Conservation (phyloP, 2,888 invertebrate species). For the Pasiphila rectangulata region DNA sequence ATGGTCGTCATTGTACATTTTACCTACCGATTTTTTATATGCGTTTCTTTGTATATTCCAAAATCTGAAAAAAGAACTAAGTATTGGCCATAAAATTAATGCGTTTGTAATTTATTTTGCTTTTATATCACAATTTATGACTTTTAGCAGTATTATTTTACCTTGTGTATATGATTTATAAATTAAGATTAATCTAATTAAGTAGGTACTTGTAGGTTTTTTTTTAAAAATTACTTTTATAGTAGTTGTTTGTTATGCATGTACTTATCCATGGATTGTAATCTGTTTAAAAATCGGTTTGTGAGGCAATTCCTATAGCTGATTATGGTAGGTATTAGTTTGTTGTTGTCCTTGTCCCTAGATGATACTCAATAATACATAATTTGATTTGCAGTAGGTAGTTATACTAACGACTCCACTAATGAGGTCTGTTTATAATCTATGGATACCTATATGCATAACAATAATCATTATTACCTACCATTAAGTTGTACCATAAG, state of each 20-base stretch:
- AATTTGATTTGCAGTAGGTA: not conserved
- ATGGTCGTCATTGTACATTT: not conserved
- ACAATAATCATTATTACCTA: slow-evolving; percentile 7
- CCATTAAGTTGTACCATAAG: too few relatives aligned
- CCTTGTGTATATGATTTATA: slow-evolving; percentile 46
- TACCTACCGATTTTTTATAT: not conserved
- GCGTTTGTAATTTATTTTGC: slow-evolving; percentile 21
- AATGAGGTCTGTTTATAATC: slow-evolving; percentile 2
- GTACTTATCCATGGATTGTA: slow-evolving; percentile 6
- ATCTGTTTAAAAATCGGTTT: not conserved
- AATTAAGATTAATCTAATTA: slow-evolving; percentile 40
- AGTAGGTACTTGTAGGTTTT: slow-evolving; percentile 16
- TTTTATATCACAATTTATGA: slow-evolving; percentile 29
- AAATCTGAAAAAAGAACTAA: slow-evolving; percentile 14
- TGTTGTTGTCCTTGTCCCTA: not conserved
- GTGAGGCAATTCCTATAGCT: not conserved
- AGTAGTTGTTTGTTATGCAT: slow-evolving; percentile 22
- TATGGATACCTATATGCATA: slow-evolving; percentile 22
- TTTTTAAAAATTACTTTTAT: not conserved
- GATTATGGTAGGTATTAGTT: not conserved
- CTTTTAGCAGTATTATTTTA: slow-evolving; percentile 56
- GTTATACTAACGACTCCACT: slow-evolving; percentile 4
- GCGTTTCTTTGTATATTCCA: slow-evolving; percentile 22
- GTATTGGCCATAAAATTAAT: slow-evolving; percentile 19
- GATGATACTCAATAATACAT: slow-evolving; percentile 6